These are phyloP conservation scores for Apotomis betuletana DNA, from an alignment of 2,888 invertebrate genomes.

Conservation along the genomic window DNA sequence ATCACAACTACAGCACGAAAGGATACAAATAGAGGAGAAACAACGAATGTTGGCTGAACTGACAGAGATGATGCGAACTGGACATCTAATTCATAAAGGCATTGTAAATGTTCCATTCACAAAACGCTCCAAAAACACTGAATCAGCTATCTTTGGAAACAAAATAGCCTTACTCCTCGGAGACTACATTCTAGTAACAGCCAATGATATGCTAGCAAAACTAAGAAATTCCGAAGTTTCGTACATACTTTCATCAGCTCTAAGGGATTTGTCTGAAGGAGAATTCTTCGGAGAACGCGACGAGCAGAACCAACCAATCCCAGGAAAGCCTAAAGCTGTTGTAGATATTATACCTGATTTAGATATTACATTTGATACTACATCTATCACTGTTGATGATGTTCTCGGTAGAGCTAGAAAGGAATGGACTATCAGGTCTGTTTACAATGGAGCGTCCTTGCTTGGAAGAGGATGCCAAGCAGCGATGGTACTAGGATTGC, in stretches of 20 bases:
- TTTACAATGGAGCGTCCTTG: conserved; percentile 86
- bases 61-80: conserved; percentile 94
- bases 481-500: conserved; percentile 89
- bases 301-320: conserved; percentile 88
- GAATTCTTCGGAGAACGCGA: conserved; percentile 92
- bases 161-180: conserved; percentile 94
- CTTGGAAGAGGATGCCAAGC: conserved; percentile 91
- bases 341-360: conserved; percentile 55
- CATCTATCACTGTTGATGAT: conserved; percentile 66
- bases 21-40: conserved; percentile 75
- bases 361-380: conserved; percentile 71
- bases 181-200: conserved; percentile 92
- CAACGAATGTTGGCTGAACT: conserved; percentile 84
- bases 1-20: conserved; percentile 83
- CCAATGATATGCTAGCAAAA: conserved; percentile 91
- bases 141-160: conserved; percentile 93
- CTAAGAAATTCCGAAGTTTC: conserved; percentile 88
- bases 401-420: conserved; percentile 84
- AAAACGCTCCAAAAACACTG: conserved; percentile 83
- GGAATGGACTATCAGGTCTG: conserved; percentile 89
- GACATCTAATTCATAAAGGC: conserved; percentile 91
- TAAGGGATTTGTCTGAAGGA: conserved; percentile 91
- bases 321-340: conserved; percentile 83
- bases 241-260: conserved; percentile 90
- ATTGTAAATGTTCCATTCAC: conserved; percentile 79